Percentiles rank a stretch among this genome's conserved stretches.
Evolutionary conservation across 2,797 vertebrate genomes (phyloP).

Genomic region (Siniperca scherzeri): DNA sequence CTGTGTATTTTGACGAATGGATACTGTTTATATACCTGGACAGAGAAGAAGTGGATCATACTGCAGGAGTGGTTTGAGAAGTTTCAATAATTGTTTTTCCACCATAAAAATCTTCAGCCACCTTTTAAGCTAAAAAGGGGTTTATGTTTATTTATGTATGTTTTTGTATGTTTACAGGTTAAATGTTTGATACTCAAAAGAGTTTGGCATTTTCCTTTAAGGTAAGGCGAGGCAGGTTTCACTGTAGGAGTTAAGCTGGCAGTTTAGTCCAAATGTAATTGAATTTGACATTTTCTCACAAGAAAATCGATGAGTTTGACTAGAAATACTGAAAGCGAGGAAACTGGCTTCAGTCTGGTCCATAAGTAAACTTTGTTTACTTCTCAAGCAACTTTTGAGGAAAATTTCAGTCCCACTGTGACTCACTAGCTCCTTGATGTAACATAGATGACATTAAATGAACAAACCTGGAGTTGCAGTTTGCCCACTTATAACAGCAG

Average conservation of each 20-base stretch:
- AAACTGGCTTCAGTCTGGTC: not conserved
- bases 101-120: not conserved
- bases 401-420: not conserved
- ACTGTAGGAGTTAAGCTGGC: not conserved
- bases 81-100: not conserved
- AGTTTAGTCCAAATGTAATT: not conserved
- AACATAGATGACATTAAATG: not conserved
- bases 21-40: not conserved
- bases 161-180: conserved; percentile 9
- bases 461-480: conserved; percentile 3
- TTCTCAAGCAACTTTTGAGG: not conserved
- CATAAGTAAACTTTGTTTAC: not conserved
- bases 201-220: not conserved
- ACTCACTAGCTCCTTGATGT: not conserved
- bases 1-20: not conserved
- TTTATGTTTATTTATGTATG: not conserved
- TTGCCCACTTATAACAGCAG: not conserved
- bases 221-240: not conserved
- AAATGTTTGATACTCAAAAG: not conserved
- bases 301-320: not conserved
- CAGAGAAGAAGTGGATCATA: not conserved
- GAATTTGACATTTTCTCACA: not conserved
- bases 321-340: not conserved
- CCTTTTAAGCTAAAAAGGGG: not conserved
- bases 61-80: conserved; percentile 3